These are phyloP conservation scores for Anabas testudineus DNA, from an alignment of 2,797 vertebrate genomes.

Conservation along the genomic window DNA sequence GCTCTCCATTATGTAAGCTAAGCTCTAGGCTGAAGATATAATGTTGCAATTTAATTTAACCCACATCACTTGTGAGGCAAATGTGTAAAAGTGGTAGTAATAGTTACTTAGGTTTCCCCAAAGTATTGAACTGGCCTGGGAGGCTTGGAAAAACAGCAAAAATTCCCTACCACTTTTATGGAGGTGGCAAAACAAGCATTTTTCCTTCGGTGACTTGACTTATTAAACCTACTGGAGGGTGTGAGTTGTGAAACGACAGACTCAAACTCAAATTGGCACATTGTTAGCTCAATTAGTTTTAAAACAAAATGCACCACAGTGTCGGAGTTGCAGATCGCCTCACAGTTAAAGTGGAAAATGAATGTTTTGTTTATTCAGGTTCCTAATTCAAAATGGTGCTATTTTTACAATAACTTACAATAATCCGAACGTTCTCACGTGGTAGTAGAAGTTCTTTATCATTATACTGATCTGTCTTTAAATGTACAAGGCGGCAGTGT, in stretches of 20 bases:
- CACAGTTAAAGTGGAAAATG: not conserved
- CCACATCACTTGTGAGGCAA: conserved; percentile 72
- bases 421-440: too few species aligned
- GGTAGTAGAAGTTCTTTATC: conserved; percentile 31
- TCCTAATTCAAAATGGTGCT: too few species aligned
- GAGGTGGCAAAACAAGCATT: conserved; percentile 69
- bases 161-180: conserved; percentile 68
- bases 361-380: conserved; percentile 47
- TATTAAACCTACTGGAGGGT: conserved; percentile 58
- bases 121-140: conserved; percentile 68
- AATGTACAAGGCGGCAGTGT: conserved; percentile 61
- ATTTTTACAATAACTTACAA: too few species aligned
- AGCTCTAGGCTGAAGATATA: conserved; percentile 72
- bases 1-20: conserved; percentile 63
- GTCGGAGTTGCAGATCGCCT: conserved; percentile 12
- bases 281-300: conserved; percentile 19
- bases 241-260: conserved; percentile 46
- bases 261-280: conserved; percentile 42
- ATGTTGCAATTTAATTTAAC: conserved; percentile 76
- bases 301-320: conserved; percentile 24
- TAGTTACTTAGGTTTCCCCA: conserved; percentile 70
- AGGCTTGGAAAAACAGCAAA: conserved; percentile 70
- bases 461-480: conserved; percentile 44
- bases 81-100: conserved; percentile 75
- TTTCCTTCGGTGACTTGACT: conserved; percentile 66